Evolutionary conservation across 1,140 invertebrate species (phyloP), one percentile per base, ranked within the genome.

Genomic region (Drosophila sp.): DNA sequence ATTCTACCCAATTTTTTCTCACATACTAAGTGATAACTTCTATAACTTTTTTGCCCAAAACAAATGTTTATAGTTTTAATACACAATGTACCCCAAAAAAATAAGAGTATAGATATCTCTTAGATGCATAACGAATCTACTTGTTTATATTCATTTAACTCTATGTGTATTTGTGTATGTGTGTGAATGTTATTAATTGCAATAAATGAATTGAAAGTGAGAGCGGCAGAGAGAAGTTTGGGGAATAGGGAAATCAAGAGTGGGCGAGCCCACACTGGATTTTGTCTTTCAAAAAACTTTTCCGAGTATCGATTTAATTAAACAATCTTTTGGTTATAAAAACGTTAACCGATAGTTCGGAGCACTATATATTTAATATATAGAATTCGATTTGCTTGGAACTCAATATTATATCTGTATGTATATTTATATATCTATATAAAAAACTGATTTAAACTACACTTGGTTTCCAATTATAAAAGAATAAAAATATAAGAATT

Each of bases 161-260:
- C 5, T 27, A 35, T 60, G 29, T 23, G 40, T 63, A 54, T 71
- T 67, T 74, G 66, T 55, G 27, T 41, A 56, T 65, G 66, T 50
- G 30, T 65, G 41, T 32, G 71, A 66, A 41, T 29, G 67, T 85
- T 84, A 84, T 84, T 81, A 86, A 81, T 84, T 84, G 73, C 73
- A 77, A 85, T 77, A 71, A 77, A 68, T 70, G 54, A 27, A 27
- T 27, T 27, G 27, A 27, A 50, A 27, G 7, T 27, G 4, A 8
- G 1, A 25, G 7, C 23, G 44, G 3, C 44, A 47, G 44, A 47
- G 6, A 47, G 6, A 47, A 7, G 44, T 23, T 1, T 23, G 0
- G 17, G 7, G 27, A 50, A 10, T 50, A 3, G 8, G 4, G 27
- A 50, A 50, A 25, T 27, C 25, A 23, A 10, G 60, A 70, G 54